Base-by-base conservation (phyloP, 2,888 invertebrate genomes). In the Drosophila dives region DNA sequence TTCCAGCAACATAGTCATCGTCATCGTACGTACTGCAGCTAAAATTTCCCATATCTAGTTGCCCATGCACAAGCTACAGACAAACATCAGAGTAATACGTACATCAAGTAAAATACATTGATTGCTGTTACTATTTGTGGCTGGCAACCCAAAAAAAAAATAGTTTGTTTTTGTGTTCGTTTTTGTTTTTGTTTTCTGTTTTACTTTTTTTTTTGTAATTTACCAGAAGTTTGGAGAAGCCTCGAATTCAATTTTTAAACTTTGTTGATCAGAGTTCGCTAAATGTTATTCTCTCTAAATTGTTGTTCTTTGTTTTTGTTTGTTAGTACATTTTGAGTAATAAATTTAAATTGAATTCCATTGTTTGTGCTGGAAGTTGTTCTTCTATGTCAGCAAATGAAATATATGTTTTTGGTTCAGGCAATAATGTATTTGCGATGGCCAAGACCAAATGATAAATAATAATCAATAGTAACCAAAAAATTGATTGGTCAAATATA, bases 171-270 rank as follows among this genome's bases (percentile, higher is more conserved):
- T 61, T 69, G 42, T 49, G 69, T 62, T 45, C 29, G 20, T 33
- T 34, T 45, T 36, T 8, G 42, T 42, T 74, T 62, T 45, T n/a
- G 20, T 33, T 34, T 45, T 36, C 12, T 23, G 1, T 12, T 15
- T 20, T 20, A n/a, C 26, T 26, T 42, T 63, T 34, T 10, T 32
- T 48, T 38, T 56, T 49, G 48, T 23, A 49, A 58, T 32, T 54
- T 48, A 60, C 38, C 15, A 29, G 23, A 64, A 73, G 34, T 86
- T 78, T 63, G 40, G 53, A 68, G 72, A 72, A 72, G 76, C 54
- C 81, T 83, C 66, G 67, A 65, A 83, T 75, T 83, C 83, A 83
- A 86, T 83, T 86, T 75, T 68, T 51, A 55, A 79, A 83, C 79
- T 83, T 80, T 82, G 74, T 77, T 80, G 72, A 68, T 60, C 58